Percentiles rank a stretch among this genome's conserved stretches.
phyloP scores from a whole-genome alignment of 1,140 invertebrate species.

The Platyscapa corneri region DNA sequence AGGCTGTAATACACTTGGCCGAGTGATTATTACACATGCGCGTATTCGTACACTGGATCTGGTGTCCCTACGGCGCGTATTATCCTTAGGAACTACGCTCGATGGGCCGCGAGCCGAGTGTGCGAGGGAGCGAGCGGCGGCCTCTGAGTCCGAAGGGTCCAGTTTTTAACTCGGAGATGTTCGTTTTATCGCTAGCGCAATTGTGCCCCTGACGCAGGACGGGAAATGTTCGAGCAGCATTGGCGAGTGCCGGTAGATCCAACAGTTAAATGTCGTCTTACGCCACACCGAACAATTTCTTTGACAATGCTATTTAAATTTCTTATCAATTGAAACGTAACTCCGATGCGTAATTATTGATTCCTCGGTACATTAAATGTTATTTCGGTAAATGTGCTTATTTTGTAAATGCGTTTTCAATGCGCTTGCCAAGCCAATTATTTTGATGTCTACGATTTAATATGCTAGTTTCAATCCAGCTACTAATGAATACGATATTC shows the following conservation, averaged over 20 bases:
- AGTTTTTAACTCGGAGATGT: too few species aligned
- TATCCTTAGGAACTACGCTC: constrained; percentile 48
- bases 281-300: not conserved
- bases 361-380: too few species aligned
- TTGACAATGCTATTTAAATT: too few species aligned
- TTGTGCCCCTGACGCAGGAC: not conserved
- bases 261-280: not conserved
- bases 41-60: not conserved
- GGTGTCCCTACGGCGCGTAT: constrained; percentile 50
- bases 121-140: not conserved
- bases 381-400: too few species aligned
- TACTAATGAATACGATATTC: too few species aligned
- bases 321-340: too few species aligned
- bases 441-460: too few species aligned
- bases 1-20: constrained; percentile 55
- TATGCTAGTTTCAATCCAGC: too few species aligned
- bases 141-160: not conserved
- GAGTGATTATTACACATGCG: constrained; percentile 58
- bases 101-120: not conserved
- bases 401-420: too few species aligned
- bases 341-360: too few species aligned
- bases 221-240: not conserved
- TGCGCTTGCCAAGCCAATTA: too few species aligned
- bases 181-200: too few species aligned
- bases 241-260: not conserved